Evolutionary conservation across 1,140 invertebrate species (phyloP), one percentile per base, ranked within the genome.

Genomic region (Cotesia vestalis): DNA sequence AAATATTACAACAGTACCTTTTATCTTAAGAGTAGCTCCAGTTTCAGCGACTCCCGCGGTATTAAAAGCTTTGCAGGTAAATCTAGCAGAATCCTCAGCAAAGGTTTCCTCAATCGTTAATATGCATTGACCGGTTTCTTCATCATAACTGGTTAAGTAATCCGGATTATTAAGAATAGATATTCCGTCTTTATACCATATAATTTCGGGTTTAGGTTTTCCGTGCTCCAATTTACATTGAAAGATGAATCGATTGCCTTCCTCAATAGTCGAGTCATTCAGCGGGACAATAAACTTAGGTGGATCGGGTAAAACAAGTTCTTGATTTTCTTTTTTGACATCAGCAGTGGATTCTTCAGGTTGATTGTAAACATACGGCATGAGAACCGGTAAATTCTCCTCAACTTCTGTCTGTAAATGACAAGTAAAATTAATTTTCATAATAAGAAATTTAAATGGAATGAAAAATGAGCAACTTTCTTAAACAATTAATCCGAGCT

Each of bases 21-120:
- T 93, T 1, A 97, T 94, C 40, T 88, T 90, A 9, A 97, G 85
- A 35, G 87, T 89, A 11, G 93, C 94, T 63, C 89, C 90, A 0
- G 92, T 94, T 84, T 95, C 93, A 1, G 90, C 90, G 36, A 85
- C 83, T n/a, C 94, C 94, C 61, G 87, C 87, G 9, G 84, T 83
- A 83, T 95, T 96, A 4, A 83, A 89, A 27, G 92, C 93, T 76
- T 88, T 89, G 73, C 94, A 94, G 1, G 90, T 93, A 78, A 95
- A 96, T 51, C 87, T 88, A 0, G 93, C 94, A 1, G 93, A 93
- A 83, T 96, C 95, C 83, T 95, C 94, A 6, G 91, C 89, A 77
- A 95, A 94, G 1, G 92, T 93, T 84, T 95, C 93, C 75, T 94
- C 93, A 73, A 95, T 94, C 0, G 88, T 91, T 5, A 95, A 81